Conservation (phyloP, 2,113 vertebrate genomes). For the Neolamprologus brichardi region DNA sequence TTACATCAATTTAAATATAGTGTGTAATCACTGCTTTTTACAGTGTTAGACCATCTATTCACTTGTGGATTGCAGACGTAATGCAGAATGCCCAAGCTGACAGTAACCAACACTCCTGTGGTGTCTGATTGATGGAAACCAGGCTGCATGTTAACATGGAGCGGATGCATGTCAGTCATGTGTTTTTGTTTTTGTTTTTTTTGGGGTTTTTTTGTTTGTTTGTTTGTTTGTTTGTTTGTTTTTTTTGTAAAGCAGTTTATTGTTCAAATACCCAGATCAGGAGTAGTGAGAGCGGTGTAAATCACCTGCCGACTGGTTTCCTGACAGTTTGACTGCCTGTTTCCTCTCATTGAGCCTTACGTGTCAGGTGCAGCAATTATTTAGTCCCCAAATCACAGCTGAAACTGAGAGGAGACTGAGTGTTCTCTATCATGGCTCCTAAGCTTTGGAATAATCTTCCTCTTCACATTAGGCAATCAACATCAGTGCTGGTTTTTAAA, state of each 20-base stretch:
- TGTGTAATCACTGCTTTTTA: neutral
- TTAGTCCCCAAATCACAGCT: neutral
- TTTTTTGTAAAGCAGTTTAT: neutral
- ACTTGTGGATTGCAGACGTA: neutral
- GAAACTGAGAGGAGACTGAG: neutral
- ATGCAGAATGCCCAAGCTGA: neutral
- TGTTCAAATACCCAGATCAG: neutral
- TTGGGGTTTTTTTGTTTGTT: fast-evolving
- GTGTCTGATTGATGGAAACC: neutral
- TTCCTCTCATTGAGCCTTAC: neutral
- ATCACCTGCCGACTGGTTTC: neutral
- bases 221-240: too few species aligned
- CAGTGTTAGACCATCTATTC: neutral
- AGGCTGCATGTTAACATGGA: neutral
- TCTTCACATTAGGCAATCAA: neutral
- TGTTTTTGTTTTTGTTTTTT: too few species aligned
- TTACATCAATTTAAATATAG: neutral
- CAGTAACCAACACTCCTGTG: neutral
- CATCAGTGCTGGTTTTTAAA: neutral
- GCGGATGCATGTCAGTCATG: neutral
- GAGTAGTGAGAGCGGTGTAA: neutral
- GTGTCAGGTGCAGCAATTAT: neutral
- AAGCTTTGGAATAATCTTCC: neutral
- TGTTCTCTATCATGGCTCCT: neutral
- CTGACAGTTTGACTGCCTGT: neutral